A percentile compares a stretch with the other conserved stretches of the same genome.
These are phyloP conservation scores for Desmophyllum pertusum DNA, from an alignment of 92 coral and sea anemone species.

Conservation along the genomic window DNA sequence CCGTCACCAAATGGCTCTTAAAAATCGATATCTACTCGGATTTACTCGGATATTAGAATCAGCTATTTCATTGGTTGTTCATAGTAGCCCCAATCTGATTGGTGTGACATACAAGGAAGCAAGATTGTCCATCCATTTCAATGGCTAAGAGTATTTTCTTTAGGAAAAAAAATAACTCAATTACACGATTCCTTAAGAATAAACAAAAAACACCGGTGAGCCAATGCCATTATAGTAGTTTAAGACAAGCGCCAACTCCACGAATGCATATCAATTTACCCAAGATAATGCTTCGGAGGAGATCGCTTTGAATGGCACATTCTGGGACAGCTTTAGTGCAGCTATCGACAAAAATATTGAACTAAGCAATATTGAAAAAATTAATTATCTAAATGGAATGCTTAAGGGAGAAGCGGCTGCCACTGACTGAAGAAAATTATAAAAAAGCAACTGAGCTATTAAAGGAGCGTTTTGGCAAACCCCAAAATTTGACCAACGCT, in stretches of 20 bases:
- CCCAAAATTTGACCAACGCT: conserved; percentile 61
- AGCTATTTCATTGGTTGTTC: no score
- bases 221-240: conserved; percentile 30
- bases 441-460: conserved; percentile 64
- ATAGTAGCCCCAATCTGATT: no score
- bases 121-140: no score
- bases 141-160: no score
- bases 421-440: conserved; percentile 64
- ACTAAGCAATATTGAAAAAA: conserved; percentile 45
- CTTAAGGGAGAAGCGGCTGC: conserved; percentile 67
- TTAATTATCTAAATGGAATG: conserved; percentile 42
- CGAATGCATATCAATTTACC: conserved; percentile 48
- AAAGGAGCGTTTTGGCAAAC: conserved; percentile 70
- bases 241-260: conserved; percentile 11
- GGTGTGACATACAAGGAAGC: no score
- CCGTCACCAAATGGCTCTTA: no score
- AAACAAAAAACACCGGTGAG: conserved; percentile 52
- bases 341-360: conserved; percentile 41
- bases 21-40: no score
- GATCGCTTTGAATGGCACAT: conserved; percentile 63
- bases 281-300: conserved; percentile 53
- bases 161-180: no score
- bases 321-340: no score
- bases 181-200: conserved; percentile 29
- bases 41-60: no score